phyloP scores from a whole-genome alignment of 1,140 invertebrate genomes.

The Vanessa tameamea region DNA sequence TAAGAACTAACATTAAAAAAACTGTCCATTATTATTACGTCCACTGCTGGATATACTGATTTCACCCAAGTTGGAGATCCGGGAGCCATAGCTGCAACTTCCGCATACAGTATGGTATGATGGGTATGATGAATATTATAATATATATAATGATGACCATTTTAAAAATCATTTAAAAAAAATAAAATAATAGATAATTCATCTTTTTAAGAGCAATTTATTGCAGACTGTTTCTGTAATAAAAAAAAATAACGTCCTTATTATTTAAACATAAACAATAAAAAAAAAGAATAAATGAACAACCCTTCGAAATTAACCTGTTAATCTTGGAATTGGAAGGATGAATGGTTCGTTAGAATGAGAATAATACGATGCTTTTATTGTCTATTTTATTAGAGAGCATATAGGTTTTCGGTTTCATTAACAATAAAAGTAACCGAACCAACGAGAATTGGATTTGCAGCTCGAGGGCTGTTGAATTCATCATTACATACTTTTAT shows the following conservation, averaged over 20 bases:
- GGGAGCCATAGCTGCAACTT: too few relatives aligned
- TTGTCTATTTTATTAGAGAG: slow-evolving; percentile 38
- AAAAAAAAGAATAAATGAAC: not conserved
- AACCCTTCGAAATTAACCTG: slow-evolving; percentile 23
- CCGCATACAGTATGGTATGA: too few relatives aligned
- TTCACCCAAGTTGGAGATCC: too few relatives aligned
- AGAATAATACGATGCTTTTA: slow-evolving; percentile 31
- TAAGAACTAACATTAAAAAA: too few relatives aligned
- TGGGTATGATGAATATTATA: too few relatives aligned
- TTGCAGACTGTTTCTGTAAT: not conserved
- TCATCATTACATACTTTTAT: slow-evolving; percentile 31
- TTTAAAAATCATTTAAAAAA: too few relatives aligned
- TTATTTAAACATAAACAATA: not conserved
- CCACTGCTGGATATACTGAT: too few relatives aligned
- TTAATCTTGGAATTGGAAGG: slow-evolving; percentile 17
- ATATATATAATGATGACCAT: too few relatives aligned
- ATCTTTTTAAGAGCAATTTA: too few relatives aligned
- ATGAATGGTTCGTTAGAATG: slow-evolving; percentile 21
- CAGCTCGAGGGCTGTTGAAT: slow-evolving; percentile 30
- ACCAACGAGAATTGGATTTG: slow-evolving; percentile 32
- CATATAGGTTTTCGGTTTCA: slow-evolving; percentile 34
- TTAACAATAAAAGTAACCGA: slow-evolving; percentile 36
- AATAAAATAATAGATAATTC: too few relatives aligned
- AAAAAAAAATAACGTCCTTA: not conserved
- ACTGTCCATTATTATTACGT: too few relatives aligned